Evolutionary conservation across 2,797 vertebrate species (phyloP), one percentile per base, ranked within the genome.

Genomic region (Muscicapa comitata): DNA sequence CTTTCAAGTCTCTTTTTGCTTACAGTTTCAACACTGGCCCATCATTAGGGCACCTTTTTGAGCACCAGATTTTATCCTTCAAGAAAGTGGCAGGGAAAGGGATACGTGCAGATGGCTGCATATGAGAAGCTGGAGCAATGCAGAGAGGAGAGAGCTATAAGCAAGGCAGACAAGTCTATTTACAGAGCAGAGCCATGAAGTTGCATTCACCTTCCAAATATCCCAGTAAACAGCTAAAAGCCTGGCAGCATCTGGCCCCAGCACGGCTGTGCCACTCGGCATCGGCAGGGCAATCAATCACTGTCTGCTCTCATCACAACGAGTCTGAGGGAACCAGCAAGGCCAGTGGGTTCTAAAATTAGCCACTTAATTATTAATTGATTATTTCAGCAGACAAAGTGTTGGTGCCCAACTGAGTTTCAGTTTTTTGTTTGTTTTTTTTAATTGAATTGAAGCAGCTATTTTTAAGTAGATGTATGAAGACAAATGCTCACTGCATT

Each of bases 291-390:
- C 83, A 55, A 96, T 97, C 94, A 96, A 96, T 97, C 95, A 96
- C 83, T 95, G 93, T 93, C 93, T 93, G 83, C 85, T 95, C 86
- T 70, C 62, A 95, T 95, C 94, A 95, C 83, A 35, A 15, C 0
- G 0, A 57, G 35, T 40, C 82, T 10, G 5, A 84, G 74, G 62
- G 37, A 95, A 84, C 4, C 33, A 62, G 66, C 71, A 92, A 86
- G 79, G 76, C 87, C 88, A 70, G 4, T 42, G 84, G 73, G 37
- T 70, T 88, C 95, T 96, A 96, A 97, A 97, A 96, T 97, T 95
- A 97, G 94, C 74, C 67, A 96, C 66, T 97, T 96, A 96, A 97
- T 97, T 93, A 97, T 91, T 96, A 97, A 97, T 94, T 96, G 95
- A 97, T 97, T 98, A 96, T 94, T 96, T 93, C 72, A 71, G 86